Conservation (phyloP, 2,888 invertebrate genomes). For the Platycnemis pennipes region DNA sequence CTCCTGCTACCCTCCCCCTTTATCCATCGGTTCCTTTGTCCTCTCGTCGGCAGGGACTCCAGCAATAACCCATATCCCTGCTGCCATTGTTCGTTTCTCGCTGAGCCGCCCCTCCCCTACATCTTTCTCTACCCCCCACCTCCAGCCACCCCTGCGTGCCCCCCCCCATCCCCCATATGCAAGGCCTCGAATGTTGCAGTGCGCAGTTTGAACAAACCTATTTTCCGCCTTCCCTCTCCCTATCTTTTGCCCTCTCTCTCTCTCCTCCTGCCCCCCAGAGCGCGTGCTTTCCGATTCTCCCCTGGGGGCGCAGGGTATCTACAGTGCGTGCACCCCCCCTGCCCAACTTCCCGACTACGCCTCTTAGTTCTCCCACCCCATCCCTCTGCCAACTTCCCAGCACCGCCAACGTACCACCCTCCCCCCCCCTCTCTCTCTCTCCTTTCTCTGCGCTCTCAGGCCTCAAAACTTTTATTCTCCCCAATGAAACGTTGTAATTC, state of each 20-base stretch:
- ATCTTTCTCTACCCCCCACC: not conserved
- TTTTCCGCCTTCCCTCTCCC: constrained; percentile 48
- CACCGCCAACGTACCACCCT: not conserved
- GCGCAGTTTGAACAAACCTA: constrained; percentile 66
- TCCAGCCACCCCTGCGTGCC: not conserved
- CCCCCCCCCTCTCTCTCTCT: not conserved
- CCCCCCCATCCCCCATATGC: not conserved
- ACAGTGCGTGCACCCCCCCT: not conserved
- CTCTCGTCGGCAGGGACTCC: constrained; percentile 37
- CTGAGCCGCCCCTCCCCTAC: not conserved
- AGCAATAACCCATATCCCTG: constrained; percentile 66
- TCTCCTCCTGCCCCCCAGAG: not conserved
- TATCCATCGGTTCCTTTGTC: constrained; percentile 51
- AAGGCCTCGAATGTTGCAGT: constrained; percentile 35
- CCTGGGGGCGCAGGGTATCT: constrained; percentile 28
- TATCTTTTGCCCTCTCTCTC: not conserved
- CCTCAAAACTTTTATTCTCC: constrained; percentile 63
- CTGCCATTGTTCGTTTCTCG: constrained; percentile 58
- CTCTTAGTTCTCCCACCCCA: not conserved
- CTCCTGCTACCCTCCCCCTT: not conserved
- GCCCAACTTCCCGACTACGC: not conserved
- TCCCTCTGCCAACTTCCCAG: not conserved
- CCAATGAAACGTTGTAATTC: constrained; percentile 68
- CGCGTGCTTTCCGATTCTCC: constrained; percentile 35
- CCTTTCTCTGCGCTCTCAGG: constrained; percentile 47